phyloP scores from a whole-genome alignment of 1,140 invertebrate genomes.

The Aphelinus atriplicis region DNA sequence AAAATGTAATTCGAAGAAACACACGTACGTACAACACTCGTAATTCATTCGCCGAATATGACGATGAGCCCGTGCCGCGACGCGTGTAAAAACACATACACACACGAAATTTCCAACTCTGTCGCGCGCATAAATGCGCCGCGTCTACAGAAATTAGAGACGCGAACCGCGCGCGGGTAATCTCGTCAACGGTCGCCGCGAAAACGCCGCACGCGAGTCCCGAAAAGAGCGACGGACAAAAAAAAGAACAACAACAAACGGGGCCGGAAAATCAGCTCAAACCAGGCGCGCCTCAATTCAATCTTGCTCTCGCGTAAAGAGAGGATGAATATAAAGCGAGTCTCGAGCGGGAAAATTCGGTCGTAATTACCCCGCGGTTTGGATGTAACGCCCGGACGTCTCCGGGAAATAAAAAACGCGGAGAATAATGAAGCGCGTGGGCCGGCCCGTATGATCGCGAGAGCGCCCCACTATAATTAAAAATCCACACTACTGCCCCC shows the following conservation, averaged over 20 bases:
- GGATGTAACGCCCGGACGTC: not conserved
- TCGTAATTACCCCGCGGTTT: slow-evolving; percentile 13
- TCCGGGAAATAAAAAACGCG: not conserved
- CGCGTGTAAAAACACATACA: not conserved
- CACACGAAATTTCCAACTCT: not conserved
- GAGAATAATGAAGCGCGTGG: slow-evolving; percentile 11
- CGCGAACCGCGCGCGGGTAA: not conserved
- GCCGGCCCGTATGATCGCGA: too few relatives aligned
- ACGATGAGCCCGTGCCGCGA: too few relatives aligned
- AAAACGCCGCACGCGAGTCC: not conserved
- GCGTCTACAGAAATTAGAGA: slow-evolving; percentile 17
- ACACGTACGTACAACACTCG: not conserved
- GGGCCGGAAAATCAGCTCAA: not conserved
- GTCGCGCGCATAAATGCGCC: not conserved
- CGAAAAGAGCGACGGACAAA: not conserved
- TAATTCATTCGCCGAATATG: not conserved
- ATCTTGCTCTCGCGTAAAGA: not conserved
- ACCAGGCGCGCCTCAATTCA: not conserved
- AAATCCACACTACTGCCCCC: too few relatives aligned
- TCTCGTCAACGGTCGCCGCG: not conserved
- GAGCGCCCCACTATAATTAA: too few relatives aligned
- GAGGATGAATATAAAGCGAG: not conserved
- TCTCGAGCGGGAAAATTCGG: not conserved
- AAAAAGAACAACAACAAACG: too few relatives aligned
- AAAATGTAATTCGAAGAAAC: too few relatives aligned